Evolutionary conservation across 2,113 vertebrate genomes (phyloP).

Genomic region (Mionectes macconnelli): DNA sequence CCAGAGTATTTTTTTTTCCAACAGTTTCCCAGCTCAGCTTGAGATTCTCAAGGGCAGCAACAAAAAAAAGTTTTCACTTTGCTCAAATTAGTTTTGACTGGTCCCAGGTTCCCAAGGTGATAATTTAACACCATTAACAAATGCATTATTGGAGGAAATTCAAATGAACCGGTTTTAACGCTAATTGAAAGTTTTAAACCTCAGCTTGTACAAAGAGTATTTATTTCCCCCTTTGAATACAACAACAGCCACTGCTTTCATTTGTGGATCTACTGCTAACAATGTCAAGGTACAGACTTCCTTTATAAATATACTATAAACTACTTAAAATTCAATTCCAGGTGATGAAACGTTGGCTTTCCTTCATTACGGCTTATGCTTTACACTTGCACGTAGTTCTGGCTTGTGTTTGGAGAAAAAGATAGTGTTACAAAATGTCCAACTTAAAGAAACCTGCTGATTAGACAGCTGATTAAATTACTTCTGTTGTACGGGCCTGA

Average conservation of each 20-base stretch:
- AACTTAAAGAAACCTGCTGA: neutral
- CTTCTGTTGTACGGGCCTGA: neutral
- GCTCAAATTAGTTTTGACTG: slow-evolving; percentile 66
- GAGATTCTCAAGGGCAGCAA: slow-evolving; percentile 45
- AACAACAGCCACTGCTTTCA: neutral
- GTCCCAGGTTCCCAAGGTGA: slow-evolving; percentile 59
- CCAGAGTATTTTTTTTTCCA: slow-evolving; percentile 66
- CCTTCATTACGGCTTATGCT: neutral
- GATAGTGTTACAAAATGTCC: neutral
- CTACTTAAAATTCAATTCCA: neutral
- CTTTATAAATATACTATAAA: neutral
- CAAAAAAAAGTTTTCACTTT: slow-evolving; percentile 37
- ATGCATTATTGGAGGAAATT: slow-evolving; percentile 64
- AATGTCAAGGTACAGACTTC: neutral
- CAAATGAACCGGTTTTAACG: slow-evolving; percentile 58
- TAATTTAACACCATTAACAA: slow-evolving; percentile 76
- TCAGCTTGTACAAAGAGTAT: neutral
- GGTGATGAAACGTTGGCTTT: neutral
- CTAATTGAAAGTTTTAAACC: slow-evolving; percentile 60
- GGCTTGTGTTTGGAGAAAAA: neutral
- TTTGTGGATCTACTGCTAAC: neutral
- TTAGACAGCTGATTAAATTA: neutral
- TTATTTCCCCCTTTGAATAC: neutral
- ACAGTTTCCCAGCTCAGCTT: slow-evolving; percentile 50
- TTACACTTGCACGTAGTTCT: neutral